Evolutionary conservation across 2,113 vertebrate species (phyloP), one percentile per base, ranked within the genome.

Genomic region (Lamprologus ornatipinnis): DNA sequence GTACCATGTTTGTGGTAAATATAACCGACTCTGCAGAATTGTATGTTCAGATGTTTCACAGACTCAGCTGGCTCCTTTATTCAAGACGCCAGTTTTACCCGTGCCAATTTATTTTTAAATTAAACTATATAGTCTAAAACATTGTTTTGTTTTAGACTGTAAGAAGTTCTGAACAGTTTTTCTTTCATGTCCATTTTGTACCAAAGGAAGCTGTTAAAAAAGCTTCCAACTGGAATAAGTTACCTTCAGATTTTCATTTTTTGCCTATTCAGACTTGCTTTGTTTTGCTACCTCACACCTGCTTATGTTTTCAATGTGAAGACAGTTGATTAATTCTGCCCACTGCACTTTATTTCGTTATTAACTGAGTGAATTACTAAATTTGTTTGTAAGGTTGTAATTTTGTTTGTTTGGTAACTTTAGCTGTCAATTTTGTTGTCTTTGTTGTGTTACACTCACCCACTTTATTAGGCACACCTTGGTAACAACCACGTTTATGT

Each of bases 331-430:
- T 68, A 5, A 40, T 40, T 13, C 63, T 68, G 19, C n/a, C 11
- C 11, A 40, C 11, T 68, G n/a, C 11, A 68, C 1, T 37, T 68
- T 68, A 68, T 68, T 68, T 65, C 2, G 0, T 4, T 65, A 0
- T 65, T 65, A 35, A 63, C 7, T 65, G 10, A 8, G 0, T 21
- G 5, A 40, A 40, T 40, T 68, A 40, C 63, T 14, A 68, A 6
- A 68, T 68, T 68, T 40, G 19, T 68, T 40, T 68, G 35, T 68
- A 68, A 23, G 35, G 63, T 68, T 68, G 2, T 23, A 14, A 68
- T 68, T 1, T 13, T 6, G 0, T 73, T 45, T 73, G 37, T 45
- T 73, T 73, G 21, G 37, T 73, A 42, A 42, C 65, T 70, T 42
- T 70, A 4, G 37, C 13, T 45, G 5, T 15, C 21, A 42, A 9